Evolutionary conservation across 2,113 vertebrate genomes (phyloP).

Genomic region (Raja brachyura): DNA sequence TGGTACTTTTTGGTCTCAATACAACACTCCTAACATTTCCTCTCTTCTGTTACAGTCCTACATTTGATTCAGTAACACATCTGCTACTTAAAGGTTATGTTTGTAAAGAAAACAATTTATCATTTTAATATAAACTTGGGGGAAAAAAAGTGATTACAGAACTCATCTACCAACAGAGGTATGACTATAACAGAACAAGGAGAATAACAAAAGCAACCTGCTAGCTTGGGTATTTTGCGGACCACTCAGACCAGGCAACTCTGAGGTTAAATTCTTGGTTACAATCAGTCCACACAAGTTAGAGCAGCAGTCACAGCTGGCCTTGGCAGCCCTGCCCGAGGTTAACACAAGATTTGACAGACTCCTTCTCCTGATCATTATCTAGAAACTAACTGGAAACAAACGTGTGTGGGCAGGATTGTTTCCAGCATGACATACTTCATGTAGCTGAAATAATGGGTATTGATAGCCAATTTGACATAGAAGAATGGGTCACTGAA

Average conservation of each 20-base stretch:
- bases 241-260: background rate
- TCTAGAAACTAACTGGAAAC: conserved; percentile 16
- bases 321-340: background rate
- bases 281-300: background rate
- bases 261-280: background rate
- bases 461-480: background rate
- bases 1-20: background rate
- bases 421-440: background rate
- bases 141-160: background rate
- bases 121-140: background rate
- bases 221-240: background rate
- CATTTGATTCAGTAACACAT: background rate
- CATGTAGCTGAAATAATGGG: background rate
- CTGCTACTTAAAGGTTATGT: conserved; percentile 1
- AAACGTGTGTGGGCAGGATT: conserved; percentile 6
- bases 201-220: too few species aligned
- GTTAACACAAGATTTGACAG: background rate
- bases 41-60: background rate
- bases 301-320: background rate
- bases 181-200: background rate
- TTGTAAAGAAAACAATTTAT: background rate
- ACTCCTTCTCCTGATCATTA: background rate
- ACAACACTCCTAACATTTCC: background rate
- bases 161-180: background rate
- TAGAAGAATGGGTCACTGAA: background rate